A percentile compares a stretch with the other conserved stretches of the same genome.
Conservation (phyloP, 1,140 invertebrate species). For the Drosophila lini region DNA sequence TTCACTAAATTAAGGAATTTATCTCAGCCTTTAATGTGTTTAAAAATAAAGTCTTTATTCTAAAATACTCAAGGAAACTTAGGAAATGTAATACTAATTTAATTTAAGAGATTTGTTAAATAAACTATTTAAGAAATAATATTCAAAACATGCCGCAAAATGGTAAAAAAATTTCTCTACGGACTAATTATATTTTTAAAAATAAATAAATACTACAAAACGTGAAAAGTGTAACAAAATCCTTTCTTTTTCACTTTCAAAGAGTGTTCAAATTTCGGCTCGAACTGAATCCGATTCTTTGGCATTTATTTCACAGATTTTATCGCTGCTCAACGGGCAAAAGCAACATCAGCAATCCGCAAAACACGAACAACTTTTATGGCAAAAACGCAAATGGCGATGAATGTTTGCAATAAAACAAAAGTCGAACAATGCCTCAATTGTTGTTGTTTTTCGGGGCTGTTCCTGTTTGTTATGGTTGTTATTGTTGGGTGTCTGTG, state of each 20-base stretch:
- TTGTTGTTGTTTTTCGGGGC: slow-evolving; percentile 23
- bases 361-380: slow-evolving; percentile 62
- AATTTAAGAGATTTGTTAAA: background rate
- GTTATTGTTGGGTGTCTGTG: slow-evolving; percentile 11
- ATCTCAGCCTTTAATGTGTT: too few relatives aligned
- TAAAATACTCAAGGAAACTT: background rate
- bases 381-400: slow-evolving; percentile 75
- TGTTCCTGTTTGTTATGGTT: slow-evolving; percentile 24
- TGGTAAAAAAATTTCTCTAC: background rate
- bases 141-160: background rate
- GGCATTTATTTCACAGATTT: slow-evolving; percentile 64
- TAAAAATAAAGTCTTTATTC: too few relatives aligned
- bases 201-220: background rate
- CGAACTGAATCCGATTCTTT: background rate
- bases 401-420: slow-evolving; percentile 80
- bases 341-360: slow-evolving; percentile 42
- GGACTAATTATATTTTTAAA: background rate
- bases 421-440: slow-evolving; percentile 68
- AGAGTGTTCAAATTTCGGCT: slow-evolving; percentile 39
- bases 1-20: background rate
- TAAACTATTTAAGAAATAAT: background rate
- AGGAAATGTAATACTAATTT: background rate
- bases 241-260: too few relatives aligned
- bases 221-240: background rate
- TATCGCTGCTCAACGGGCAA: slow-evolving; percentile 53